Evolutionary conservation across 2,888 invertebrate genomes (phyloP), one percentile per base, ranked within the genome.

Genomic region (Ceraclea dissimilis): DNA sequence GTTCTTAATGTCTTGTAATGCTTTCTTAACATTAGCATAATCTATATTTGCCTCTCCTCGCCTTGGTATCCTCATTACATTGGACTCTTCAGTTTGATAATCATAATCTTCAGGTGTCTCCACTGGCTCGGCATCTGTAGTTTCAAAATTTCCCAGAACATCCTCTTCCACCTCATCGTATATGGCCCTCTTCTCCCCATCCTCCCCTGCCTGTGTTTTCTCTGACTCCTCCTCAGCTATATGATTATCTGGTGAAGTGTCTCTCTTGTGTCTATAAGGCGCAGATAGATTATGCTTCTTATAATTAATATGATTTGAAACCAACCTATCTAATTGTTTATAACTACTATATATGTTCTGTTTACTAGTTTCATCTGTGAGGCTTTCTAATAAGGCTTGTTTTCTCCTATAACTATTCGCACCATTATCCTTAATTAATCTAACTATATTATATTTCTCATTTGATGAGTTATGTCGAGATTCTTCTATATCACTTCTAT

Each of bases 51-150:
- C 47, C 18, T 56, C 51, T 2, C 76, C 76, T 31, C 66, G 72
- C 0, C 74, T 73, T 0, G 77, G 76, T 64, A 78, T 77, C 60
- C 70, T 73, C 78, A 78, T 78, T 0, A 78, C 68, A 43, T 77
- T 77, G 0, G 68, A 67, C 1, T 70, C 72, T 19, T 62, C 62
- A 2, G 62, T 60, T 26, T 73, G 73, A 60, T 72, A 70, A 31
- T 60, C 60, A 19, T 74, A 72, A 61, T 75, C 71, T 47, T 56
- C 52, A 18, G 59, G 44, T 2, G 39, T 20, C 11, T 53, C 49
- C 22, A 49, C 20, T 16, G 52, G 22, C 22, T 58, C 54, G 2
- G 47, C 51, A 2, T 61, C 61, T 39, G 34, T 57, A 19, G 52
- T 56, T 26, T 59, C 59, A 16, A 59, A 59, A 26, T 61, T 61